Evolutionary conservation across 2,113 vertebrate genomes (phyloP).

Genomic region (Ceratotherium simum): DNA sequence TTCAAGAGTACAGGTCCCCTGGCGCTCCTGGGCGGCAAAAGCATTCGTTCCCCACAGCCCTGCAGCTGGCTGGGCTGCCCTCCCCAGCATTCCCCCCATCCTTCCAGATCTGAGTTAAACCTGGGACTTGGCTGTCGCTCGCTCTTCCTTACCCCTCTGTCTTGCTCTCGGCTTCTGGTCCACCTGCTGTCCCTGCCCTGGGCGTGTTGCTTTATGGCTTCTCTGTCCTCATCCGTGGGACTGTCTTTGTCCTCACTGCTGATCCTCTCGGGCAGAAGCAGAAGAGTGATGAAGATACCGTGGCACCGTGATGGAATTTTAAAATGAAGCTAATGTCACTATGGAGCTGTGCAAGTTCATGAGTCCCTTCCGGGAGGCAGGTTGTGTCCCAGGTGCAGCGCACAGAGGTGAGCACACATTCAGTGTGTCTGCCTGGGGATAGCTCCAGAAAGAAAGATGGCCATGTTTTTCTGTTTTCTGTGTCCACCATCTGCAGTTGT

Average conservation of each 20-base stretch:
- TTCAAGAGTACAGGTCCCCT: not conserved
- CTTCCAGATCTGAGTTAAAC: rapidly evolving
- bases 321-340: too few species aligned
- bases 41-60: not conserved
- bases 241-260: not conserved
- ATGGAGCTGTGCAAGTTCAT: rapidly evolving
- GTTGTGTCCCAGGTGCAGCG: not conserved
- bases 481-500: rapidly evolving
- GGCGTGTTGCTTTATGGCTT: rapidly evolving
- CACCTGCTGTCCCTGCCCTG: not conserved
- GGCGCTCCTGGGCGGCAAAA: rapidly evolving
- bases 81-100: not conserved
- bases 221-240: not conserved
- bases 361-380: not conserved
- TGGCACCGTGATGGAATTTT: rapidly evolving
- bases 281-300: not conserved
- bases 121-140: not conserved
- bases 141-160: not conserved
- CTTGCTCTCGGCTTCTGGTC: not conserved
- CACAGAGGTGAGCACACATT: rapidly evolving
- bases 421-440: rapidly evolving
- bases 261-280: not conserved
- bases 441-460: not conserved
- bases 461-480: rapidly evolving
- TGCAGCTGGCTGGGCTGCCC: not conserved